phyloP scores from a whole-genome alignment of 2,888 invertebrate genomes.

The Drosophila crucigera region DNA sequence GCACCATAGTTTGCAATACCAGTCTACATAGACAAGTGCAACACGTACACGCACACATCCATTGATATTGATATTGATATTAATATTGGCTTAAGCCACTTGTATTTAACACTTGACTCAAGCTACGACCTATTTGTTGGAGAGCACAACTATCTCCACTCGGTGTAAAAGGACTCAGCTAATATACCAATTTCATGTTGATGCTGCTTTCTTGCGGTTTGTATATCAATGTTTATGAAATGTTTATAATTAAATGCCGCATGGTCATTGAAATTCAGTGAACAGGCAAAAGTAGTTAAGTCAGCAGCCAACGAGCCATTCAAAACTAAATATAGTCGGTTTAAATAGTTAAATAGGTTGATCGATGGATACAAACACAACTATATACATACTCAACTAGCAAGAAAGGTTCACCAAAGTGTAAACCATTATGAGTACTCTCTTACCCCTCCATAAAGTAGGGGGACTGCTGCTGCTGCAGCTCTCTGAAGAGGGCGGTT shows the following conservation, averaged over 20 bases:
- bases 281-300: conserved; percentile 76
- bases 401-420: conserved; percentile 47
- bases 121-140: conserved; percentile 26
- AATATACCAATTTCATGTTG: not conserved
- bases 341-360: conserved; percentile 14
- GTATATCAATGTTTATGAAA: conserved; percentile 42
- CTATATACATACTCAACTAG: conserved; percentile 27
- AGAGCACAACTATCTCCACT: not conserved
- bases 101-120: conserved; percentile 48
- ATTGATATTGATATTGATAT: not conserved
- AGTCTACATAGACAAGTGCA: not conserved
- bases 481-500: not conserved
- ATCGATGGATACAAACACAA: conserved; percentile 16
- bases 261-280: conserved; percentile 71
- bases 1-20: not conserved
- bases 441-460: not conserved
- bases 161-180: not conserved
- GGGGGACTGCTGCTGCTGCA: not conserved
- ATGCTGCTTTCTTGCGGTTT: not conserved
- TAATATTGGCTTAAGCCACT: conserved; percentile 7
- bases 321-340: conserved; percentile 61
- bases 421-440: not conserved
- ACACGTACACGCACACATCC: not conserved
- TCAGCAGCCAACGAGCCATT: conserved; percentile 44
- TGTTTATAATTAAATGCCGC: conserved; percentile 65